phyloP scores from a whole-genome alignment of 1,140 invertebrate species.

The Drosophila hydei region DNA sequence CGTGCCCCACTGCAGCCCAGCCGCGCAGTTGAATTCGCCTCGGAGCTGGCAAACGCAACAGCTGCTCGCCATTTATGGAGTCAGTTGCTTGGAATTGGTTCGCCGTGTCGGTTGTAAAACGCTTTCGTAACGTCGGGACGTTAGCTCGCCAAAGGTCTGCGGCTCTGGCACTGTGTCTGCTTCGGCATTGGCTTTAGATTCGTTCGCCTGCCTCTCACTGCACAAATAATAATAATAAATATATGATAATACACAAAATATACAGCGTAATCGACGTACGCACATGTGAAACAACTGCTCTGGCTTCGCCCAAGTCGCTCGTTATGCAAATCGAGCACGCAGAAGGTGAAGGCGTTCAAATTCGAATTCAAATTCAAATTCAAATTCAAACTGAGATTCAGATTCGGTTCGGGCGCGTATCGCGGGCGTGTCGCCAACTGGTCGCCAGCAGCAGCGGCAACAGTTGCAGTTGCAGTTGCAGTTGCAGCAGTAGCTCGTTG shows the following conservation, averaged over 20 bases:
- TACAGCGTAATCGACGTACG: slow-evolving; percentile 24
- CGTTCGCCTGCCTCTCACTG: no score
- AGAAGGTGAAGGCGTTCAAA: slow-evolving; percentile 38
- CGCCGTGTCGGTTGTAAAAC: slow-evolving; percentile 60
- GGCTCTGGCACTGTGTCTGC: background rate
- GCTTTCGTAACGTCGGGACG: slow-evolving; percentile 34
- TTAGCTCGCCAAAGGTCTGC: background rate
- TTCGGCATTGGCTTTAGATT: slow-evolving; percentile 1
- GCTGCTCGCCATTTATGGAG: slow-evolving; percentile 79
- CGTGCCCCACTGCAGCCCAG: background rate
- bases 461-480: no score
- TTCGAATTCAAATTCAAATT: slow-evolving; percentile 28
- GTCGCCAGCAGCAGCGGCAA: slow-evolving; percentile 26
- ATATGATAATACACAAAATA: slow-evolving; percentile 33
- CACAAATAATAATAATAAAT: slow-evolving; percentile 31
- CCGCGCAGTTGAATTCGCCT: slow-evolving; percentile 13
- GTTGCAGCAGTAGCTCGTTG: slow-evolving; percentile 27
- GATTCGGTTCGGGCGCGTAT: slow-evolving; percentile 18
- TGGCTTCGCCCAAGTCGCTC: slow-evolving; percentile 26
- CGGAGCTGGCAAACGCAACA: slow-evolving; percentile 59
- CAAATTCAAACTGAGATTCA: slow-evolving; percentile 21
- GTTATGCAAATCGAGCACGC: slow-evolving; percentile 41
- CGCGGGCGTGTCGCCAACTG: slow-evolving; percentile 44
- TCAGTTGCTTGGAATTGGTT: slow-evolving; percentile 67
- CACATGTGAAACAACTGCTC: background rate